Conservation (phyloP, 2,888 invertebrate genomes). For the Villa cingulata region DNA sequence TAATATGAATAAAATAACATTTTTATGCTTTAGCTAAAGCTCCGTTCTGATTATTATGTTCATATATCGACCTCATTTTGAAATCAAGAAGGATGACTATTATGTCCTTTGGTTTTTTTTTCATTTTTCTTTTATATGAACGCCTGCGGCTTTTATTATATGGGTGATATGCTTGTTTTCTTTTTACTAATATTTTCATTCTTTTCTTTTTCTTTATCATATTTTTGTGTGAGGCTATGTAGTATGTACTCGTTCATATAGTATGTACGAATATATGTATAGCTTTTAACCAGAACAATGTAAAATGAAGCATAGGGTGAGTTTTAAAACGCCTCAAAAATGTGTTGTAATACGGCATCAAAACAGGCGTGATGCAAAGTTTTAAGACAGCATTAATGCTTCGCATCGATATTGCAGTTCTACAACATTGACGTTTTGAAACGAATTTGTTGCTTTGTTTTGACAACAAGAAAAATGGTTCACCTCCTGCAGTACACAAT, state of each 20-base stretch:
- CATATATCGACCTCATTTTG: not conserved
- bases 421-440: too few species aligned
- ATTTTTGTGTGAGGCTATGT: not conserved
- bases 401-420: too few species aligned
- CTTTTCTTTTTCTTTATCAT: conserved; percentile 3
- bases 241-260: not conserved
- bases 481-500: too few species aligned
- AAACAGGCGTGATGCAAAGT: too few species aligned
- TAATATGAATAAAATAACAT: too few species aligned
- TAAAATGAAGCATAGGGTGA: conserved; percentile 19
- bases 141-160: conserved; percentile 16
- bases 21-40: too few species aligned
- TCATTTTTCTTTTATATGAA: conserved; percentile 19
- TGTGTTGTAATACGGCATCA: too few species aligned
- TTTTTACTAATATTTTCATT: not conserved
- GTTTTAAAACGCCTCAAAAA: too few species aligned
- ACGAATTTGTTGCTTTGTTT: too few species aligned
- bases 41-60: not conserved
- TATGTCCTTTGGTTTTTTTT: conserved; percentile 11
- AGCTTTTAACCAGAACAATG: conserved; percentile 15
- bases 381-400: too few species aligned
- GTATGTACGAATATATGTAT: not conserved
- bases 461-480: too few species aligned
- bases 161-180: conserved; percentile 1
- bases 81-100: too few species aligned